phyloP scores from a whole-genome alignment of 2,888 invertebrate genomes.

The Hydropsyche betteni region DNA sequence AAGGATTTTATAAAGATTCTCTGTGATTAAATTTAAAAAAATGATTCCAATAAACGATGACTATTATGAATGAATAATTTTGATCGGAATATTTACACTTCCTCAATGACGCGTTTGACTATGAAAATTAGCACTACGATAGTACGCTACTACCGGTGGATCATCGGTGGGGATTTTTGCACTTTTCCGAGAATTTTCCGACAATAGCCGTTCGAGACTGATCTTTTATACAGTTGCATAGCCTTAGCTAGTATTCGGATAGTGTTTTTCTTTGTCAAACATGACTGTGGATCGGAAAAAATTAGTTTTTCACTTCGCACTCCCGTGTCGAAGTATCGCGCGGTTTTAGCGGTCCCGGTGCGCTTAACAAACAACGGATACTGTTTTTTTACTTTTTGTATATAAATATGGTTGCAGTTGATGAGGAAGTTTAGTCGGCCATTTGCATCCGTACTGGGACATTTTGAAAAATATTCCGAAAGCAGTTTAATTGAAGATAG shows the following conservation, averaged over 20 bases:
- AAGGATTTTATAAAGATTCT: no score
- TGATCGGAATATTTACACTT: background rate
- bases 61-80: no score
- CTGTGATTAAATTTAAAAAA: no score
- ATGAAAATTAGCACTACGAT: slow-evolving; percentile 8
- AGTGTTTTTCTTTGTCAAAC: slow-evolving; percentile 23
- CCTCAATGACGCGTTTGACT: background rate
- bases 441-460: slow-evolving; percentile 6
- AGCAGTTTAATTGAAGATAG: background rate
- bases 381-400: slow-evolving; percentile 7
- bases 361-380: slow-evolving; percentile 20
- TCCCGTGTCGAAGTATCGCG: slow-evolving; percentile 13
- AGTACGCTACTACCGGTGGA: background rate
- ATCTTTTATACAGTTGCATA: background rate
- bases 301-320: slow-evolving; percentile 25
- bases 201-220: background rate
- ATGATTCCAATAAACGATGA: no score
- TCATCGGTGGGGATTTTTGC: background rate
- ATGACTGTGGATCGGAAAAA: background rate
- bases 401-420: slow-evolving; percentile 35
- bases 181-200: slow-evolving; percentile 1
- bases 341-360: slow-evolving; percentile 31
- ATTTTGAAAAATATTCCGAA: background rate
- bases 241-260: background rate
- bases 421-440: slow-evolving; percentile 24